Percentiles rank a stretch among this genome's conserved stretches.
phyloP scores from a whole-genome alignment of 2,888 invertebrate genomes.

The Arctia plantaginis region DNA sequence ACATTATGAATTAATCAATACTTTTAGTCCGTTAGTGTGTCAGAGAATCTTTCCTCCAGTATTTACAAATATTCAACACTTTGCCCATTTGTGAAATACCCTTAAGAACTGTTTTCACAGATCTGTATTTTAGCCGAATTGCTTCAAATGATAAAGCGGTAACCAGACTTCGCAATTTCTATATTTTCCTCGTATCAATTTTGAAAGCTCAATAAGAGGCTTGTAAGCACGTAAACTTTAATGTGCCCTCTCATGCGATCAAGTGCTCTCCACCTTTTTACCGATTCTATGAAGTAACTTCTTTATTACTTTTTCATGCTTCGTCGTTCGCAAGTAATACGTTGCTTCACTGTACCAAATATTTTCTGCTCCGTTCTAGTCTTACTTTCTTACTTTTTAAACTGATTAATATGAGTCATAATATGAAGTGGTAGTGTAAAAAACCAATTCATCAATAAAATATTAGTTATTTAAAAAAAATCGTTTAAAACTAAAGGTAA shows the following conservation, averaged over 20 bases:
- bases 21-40: background rate
- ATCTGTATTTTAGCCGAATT: background rate
- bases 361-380: background rate
- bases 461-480: background rate
- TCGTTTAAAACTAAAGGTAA: no score
- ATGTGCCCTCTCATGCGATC: background rate
- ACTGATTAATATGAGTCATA: background rate
- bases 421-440: background rate
- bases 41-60: background rate
- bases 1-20: background rate
- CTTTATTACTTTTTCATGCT: background rate
- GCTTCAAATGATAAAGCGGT: background rate
- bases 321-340: background rate
- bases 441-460: background rate
- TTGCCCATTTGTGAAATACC: background rate
- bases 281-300: background rate
- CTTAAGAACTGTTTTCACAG: background rate
- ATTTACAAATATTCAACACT: background rate
- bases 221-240: background rate
- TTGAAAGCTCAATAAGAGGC: slow-evolving; percentile 13
- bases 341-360: background rate
- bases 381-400: background rate
- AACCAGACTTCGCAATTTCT: background rate
- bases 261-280: slow-evolving; percentile 4
- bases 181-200: slow-evolving; percentile 13